A percentile compares a stretch with the other conserved stretches of the same genome.
These are phyloP conservation scores for Tuberolachnus salignus DNA, from an alignment of 2,888 invertebrate genomes.

Conservation along the genomic window DNA sequence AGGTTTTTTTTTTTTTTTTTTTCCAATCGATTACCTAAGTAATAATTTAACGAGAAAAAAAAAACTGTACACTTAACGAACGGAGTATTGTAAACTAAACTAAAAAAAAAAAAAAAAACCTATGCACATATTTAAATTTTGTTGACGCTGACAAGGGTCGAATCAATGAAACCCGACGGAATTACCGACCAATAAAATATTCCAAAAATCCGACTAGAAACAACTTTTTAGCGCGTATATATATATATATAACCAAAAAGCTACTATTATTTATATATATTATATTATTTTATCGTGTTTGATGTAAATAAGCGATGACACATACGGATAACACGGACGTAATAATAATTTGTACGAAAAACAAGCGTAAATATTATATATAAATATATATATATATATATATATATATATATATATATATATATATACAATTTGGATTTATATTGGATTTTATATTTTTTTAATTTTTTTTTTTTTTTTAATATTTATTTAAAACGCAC, in stretches of 20 bases:
- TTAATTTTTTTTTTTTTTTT: too few species aligned
- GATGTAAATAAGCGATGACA: slow-evolving; percentile 28
- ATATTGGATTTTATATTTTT: too few species aligned
- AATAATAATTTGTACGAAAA: slow-evolving; percentile 16
- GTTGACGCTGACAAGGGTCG: slow-evolving; percentile 27
- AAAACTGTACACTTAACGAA: background rate
- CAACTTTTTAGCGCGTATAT: background rate
- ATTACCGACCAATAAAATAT: background rate
- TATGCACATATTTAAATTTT: background rate
- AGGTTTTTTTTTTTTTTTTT: too few species aligned
- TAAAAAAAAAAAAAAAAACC: background rate
- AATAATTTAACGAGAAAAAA: too few species aligned
- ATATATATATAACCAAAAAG: too few species aligned
- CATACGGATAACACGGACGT: background rate
- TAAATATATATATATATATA: too few species aligned
- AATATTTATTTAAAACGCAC: too few species aligned
- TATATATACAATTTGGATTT: too few species aligned
- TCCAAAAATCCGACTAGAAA: background rate
- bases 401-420: too few species aligned
- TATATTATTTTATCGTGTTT: slow-evolving; percentile 3
- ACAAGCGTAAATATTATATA: too few species aligned
- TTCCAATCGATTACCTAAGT: background rate
- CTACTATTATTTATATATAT: background rate
- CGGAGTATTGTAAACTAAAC: background rate
- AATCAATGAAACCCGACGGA: background rate